Base-by-base conservation (phyloP, 2,797 vertebrate genomes). In the Rhincodon typus region DNA sequence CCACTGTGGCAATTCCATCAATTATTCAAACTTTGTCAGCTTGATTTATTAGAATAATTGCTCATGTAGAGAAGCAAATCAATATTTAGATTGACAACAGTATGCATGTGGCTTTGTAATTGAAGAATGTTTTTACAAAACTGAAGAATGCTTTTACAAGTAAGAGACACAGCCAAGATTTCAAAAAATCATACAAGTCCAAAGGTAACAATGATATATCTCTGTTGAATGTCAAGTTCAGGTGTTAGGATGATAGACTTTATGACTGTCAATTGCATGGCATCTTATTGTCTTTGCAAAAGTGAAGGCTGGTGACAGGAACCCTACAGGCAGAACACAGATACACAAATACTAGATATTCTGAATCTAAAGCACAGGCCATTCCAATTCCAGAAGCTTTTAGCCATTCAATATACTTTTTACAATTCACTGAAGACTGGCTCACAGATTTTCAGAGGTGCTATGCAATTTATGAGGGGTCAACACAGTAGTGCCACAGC, bases 31-130 rank as follows among this genome's bases (percentile, higher is more conserved):
- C 70, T 15, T 69, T 96, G 91, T 50, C 95, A 34, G 70, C 50
- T 86, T 34, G 70, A 95, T 96, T 88, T 69, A 91, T 62, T 96
- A 69, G 69, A 95, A 72, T 95, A 96, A 96, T 95, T 95, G 84
- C 93, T 77, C 66, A 86, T 79, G 70, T 88, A 84, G 82, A 94
- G 57, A 96, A 96, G 94, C 70, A 96, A 70, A 95, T 96, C 96
- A 96, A 96, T 96, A 95, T 95, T 95, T 95, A 50, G 25, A 30
- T 46, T 74, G 69, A 74, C 72, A 95, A 90, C 84, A 94, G 84
- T 53, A 30, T 53, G 6, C 42, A 34, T 74, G 42, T 46, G 34
- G 27, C 13, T 27, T 74, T 57, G 27, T 30, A 95, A 94, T 72
- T 69, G 67, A 17, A 70, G 70, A 46, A 38, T 15, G 38, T 46